Percentiles rank a stretch among this genome's conserved stretches.
Conservation (phyloP, 1,140 invertebrate genomes). For the Maconellicoccus hirsutus region DNA sequence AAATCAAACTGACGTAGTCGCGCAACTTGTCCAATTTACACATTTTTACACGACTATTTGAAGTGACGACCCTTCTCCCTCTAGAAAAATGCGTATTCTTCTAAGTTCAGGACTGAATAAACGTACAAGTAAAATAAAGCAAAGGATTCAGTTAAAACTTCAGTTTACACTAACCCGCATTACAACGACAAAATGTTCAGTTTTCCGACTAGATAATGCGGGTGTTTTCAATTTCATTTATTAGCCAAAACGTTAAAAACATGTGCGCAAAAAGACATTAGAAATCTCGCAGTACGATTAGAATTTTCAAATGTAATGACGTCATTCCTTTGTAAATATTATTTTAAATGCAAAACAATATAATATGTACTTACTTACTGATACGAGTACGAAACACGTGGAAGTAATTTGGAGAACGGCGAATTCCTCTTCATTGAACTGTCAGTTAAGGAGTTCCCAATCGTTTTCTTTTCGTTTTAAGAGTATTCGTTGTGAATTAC, state of each 20-base stretch:
- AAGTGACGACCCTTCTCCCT: too few species aligned
- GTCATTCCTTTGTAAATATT: neutral
- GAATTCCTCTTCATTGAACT: too few species aligned
- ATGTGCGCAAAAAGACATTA: neutral
- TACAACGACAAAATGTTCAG: neutral
- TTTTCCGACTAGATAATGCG: neutral
- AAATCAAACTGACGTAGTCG: neutral
- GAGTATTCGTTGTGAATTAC: too few species aligned
- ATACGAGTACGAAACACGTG: too few species aligned
- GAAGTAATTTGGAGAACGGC: too few species aligned
- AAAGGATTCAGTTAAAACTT: neutral
- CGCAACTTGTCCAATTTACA: neutral
- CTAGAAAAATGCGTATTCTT: neutral
- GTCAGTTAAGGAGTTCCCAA: too few species aligned
- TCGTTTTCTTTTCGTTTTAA: too few species aligned
- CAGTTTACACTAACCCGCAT: slow-evolving; percentile 3
- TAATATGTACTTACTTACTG: too few species aligned
- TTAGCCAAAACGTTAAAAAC: neutral
- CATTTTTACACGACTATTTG: neutral
- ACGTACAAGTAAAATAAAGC: neutral
- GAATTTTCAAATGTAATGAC: slow-evolving; percentile 1
- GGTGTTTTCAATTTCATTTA: slow-evolving; percentile 5
- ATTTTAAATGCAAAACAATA: too few species aligned
- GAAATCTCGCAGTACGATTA: neutral
- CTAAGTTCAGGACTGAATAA: neutral